phyloP scores from a whole-genome alignment of 1,140 invertebrate genomes.

The Paraescarpia echinospica region DNA sequence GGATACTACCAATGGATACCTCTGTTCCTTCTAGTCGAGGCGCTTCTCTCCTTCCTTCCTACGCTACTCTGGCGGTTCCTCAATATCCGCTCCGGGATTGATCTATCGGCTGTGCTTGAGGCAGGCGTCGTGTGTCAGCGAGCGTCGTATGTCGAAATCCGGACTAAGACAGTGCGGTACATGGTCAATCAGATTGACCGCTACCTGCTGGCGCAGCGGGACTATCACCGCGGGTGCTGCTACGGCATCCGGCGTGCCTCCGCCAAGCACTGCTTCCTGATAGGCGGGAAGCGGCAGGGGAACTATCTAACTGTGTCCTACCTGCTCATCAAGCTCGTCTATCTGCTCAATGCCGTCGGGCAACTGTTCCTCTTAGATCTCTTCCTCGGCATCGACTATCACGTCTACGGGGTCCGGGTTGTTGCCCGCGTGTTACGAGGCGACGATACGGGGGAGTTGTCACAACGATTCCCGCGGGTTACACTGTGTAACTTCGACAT shows the following conservation, averaged over 20 bases:
- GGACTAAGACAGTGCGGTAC: conserved; percentile 54
- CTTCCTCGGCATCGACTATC: conserved; percentile 61
- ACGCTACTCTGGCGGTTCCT: conserved; percentile 63
- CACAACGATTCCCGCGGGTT: conserved; percentile 60
- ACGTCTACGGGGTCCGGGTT: conserved; percentile 61
- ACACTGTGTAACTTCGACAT: conserved; percentile 64
- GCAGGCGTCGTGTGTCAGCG: conserved; percentile 42
- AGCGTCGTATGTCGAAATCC: conserved; percentile 41
- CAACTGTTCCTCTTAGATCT: conserved; percentile 63
- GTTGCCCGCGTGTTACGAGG: conserved; percentile 59
- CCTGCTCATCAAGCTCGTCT: conserved; percentile 61
- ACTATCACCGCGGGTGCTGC: conserved; percentile 50
- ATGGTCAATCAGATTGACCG: conserved; percentile 56
- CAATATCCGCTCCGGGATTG: conserved; percentile 60
- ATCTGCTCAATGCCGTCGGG: conserved; percentile 61
- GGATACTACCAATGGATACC: conserved; percentile 47
- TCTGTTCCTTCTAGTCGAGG: conserved; percentile 63
- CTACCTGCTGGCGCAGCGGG: conserved; percentile 54
- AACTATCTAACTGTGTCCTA: conserved; percentile 61
- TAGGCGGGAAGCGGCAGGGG: conserved; percentile 59
- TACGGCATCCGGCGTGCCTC: conserved; percentile 49
- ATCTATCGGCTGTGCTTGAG: conserved; percentile 49
- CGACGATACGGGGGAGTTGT: conserved; percentile 55
- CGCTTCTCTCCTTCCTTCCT: conserved; percentile 63
- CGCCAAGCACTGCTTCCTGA: conserved; percentile 49